phyloP scores from a whole-genome alignment of 2,113 vertebrate genomes.

The Acrocephalus arundinaceus region DNA sequence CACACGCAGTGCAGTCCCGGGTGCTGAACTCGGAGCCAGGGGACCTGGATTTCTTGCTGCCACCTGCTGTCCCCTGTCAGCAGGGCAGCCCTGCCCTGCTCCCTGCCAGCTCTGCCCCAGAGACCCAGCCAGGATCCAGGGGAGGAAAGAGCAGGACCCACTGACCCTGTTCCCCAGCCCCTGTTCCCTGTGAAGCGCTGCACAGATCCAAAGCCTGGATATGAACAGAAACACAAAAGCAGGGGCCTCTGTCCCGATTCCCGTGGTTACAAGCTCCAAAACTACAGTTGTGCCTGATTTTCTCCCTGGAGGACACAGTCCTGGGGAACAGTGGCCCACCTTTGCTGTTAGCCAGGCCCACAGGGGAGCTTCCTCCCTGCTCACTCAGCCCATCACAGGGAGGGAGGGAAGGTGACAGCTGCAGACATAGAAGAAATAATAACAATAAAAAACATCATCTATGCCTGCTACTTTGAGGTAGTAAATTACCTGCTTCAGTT shows the following conservation, averaged over 20 bases:
- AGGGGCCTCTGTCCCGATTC: not conserved
- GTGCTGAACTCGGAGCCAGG: not conserved
- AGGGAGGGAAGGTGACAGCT: not conserved
- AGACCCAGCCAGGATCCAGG: not conserved
- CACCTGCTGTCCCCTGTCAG: slow-evolving; percentile 12
- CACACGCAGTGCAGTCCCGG: rapidly evolving
- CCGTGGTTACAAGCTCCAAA: not conserved
- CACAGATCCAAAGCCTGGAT: not conserved
- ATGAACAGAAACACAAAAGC: not conserved
- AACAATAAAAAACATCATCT: not conserved
- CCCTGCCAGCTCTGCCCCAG: not conserved
- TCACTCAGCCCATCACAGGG: not conserved
- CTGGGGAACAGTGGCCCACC: not conserved
- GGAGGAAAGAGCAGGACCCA: not conserved
- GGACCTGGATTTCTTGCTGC: not conserved
- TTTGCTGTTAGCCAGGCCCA: not conserved
- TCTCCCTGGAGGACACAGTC: not conserved
- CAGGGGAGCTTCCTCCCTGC: not conserved
- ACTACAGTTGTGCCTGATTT: not conserved
- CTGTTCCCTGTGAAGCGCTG: not conserved
- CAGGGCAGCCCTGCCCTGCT: not conserved
- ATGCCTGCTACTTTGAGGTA: not conserved
- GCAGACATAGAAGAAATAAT: not conserved
- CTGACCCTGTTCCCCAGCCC: not conserved
- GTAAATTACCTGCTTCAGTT: not conserved